phyloP scores from a whole-genome alignment of 2,113 vertebrate species.

The Rhinichthys klamathensis region DNA sequence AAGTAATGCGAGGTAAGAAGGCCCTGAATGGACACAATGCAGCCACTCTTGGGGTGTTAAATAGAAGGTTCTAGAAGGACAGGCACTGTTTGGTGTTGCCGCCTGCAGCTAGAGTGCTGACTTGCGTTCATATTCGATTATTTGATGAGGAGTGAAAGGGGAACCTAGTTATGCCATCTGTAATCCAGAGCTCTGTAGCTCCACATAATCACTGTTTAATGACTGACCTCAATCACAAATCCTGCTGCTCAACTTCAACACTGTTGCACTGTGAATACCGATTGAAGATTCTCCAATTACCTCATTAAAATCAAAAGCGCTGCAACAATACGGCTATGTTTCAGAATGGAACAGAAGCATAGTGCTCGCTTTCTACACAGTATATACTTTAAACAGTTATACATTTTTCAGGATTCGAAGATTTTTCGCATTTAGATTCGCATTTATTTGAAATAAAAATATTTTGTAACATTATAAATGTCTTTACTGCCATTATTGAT shows the following conservation, averaged over 20 bases:
- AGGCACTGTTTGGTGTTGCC: conserved; percentile 50
- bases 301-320: background rate
- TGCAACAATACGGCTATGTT: background rate
- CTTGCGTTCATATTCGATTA: conserved; percentile 55
- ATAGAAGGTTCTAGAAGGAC: conserved; percentile 52
- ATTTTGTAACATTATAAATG: too few species aligned
- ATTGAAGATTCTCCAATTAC: background rate
- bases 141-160: conserved; percentile 58
- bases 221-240: conserved; percentile 52
- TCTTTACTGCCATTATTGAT: too few species aligned
- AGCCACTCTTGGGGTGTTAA: conserved; percentile 37
- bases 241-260: conserved; percentile 29
- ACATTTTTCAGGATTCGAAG: too few species aligned
- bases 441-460: too few species aligned
- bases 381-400: too few species aligned
- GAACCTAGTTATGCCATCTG: conserved; percentile 59
- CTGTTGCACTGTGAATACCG: background rate
- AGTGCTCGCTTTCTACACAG: background rate
- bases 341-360: background rate
- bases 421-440: too few species aligned
- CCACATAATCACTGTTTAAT: conserved; percentile 46
- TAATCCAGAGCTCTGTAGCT: conserved; percentile 47
- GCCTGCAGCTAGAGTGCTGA: conserved; percentile 46
- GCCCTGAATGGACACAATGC: conserved; percentile 17
- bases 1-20: conserved; percentile 27